Base-by-base conservation (phyloP, 1,140 invertebrate species). In the Drosophila bocqueti region DNA sequence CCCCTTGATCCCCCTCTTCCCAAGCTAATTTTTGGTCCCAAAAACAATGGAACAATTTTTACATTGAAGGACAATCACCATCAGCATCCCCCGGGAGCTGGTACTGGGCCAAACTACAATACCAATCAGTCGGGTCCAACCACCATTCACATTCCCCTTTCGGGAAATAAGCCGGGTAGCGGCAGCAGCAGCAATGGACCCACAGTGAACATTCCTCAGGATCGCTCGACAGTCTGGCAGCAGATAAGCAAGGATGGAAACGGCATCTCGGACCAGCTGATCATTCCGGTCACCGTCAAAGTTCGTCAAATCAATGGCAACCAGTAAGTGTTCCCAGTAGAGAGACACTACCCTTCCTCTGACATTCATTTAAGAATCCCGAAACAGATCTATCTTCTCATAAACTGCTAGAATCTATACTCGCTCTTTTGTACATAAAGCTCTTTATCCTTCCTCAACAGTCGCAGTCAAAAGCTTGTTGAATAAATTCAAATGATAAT, bases 141-240 rank as follows among this genome's bases (percentile, higher is more conserved):
- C 47, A 92, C 81, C 43, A 93, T 92, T 60, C 83, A 90, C 93
- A 94, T 91, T 89, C 94, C 84, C 95, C 95, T 99, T 9, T 80
- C 79, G 43, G 92, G 86, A 26, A 76, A 60, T 58, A 83, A 71
- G 21, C 66, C 57, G 21, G 72, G 69, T 95, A 98, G 97, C 55
- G 77, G 69, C 95, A 98, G 69, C 95, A 99, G 69, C 95, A 99
- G 97, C 63, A 50, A 98, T 98, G 79, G 64, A 69, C 95, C 96
- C 38, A 96, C 96, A 16, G 97, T 98, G 76, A 99, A 98, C 93
- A 98, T 99, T 87, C 96, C 97, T 21, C 97, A 98, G 93, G 98
- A 98, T 90, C 97, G 98, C 92, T 97, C 96, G 31, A 97, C 97
- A 26, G 97, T 99, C 82, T 99, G 98, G 98, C 97, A 98, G 89